Conservation (phyloP, 1,140 invertebrate genomes). For the Marisa cornuarietis region DNA sequence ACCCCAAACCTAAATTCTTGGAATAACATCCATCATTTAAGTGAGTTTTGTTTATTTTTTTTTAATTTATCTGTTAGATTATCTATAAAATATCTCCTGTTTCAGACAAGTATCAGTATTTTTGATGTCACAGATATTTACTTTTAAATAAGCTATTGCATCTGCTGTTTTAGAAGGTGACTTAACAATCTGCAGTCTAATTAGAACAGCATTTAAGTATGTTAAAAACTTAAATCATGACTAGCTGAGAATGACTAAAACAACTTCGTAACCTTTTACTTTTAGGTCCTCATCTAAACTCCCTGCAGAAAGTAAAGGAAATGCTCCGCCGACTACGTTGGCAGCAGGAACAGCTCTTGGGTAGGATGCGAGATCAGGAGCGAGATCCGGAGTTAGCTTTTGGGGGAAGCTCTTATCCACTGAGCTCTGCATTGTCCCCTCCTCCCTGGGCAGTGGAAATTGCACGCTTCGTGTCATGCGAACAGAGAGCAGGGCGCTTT, state of each 20-base stretch:
- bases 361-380: slow-evolving; percentile 18
- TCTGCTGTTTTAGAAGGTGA: not conserved
- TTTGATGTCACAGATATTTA: not conserved
- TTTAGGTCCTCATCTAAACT: slow-evolving; percentile 43
- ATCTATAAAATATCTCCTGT: too few relatives aligned
- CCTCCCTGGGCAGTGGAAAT: slow-evolving; percentile 23
- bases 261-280: not conserved
- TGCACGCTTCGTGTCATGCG: slow-evolving; percentile 52
- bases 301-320: slow-evolving; percentile 62
- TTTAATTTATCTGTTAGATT: too few relatives aligned
- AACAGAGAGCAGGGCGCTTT: slow-evolving; percentile 25
- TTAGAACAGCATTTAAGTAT: not conserved
- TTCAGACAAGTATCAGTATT: too few relatives aligned
- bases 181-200: not conserved
- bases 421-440: not conserved
- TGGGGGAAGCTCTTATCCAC: not conserved
- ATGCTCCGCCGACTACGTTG: slow-evolving; percentile 54
- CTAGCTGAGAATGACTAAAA: too few relatives aligned
- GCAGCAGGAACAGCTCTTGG: slow-evolving; percentile 52
- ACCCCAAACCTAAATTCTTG: slow-evolving; percentile 28
- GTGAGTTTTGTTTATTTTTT: slow-evolving; percentile 8
- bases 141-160: not conserved
- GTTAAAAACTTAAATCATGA: too few relatives aligned
- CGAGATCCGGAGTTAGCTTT: not conserved
- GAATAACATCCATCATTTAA: slow-evolving; percentile 24